These are phyloP conservation scores for Arbacia lixula DNA, from an alignment of 53 echinoderm and acorn worm species.

Conservation along the genomic window DNA sequence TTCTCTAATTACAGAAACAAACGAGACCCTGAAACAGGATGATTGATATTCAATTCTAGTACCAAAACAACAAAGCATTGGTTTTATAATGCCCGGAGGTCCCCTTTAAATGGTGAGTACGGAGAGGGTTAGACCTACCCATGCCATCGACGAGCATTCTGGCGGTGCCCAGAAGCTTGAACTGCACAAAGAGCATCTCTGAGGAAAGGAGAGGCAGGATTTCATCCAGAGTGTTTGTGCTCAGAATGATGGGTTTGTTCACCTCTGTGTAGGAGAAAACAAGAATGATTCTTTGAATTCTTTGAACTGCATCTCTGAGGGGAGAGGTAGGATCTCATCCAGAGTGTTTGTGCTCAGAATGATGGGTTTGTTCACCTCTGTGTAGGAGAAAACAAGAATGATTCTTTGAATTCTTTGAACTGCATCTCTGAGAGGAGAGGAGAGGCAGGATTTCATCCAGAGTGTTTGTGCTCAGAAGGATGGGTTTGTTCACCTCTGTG, in stretches of 20 bases:
- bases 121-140: constrained; percentile 65
- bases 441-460: no score
- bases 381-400: not conserved
- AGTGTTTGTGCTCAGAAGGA: no score
- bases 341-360: constrained; percentile 77
- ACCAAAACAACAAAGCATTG: no score
- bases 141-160: constrained; percentile 94
- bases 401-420: no score
- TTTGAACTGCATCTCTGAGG: constrained; percentile 89
- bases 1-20: no score
- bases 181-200: constrained; percentile 95
- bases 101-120: no score
- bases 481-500: no score
- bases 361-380: constrained; percentile 86
- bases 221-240: constrained; percentile 72
- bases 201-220: constrained; percentile 79
- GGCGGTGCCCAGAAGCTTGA: constrained; percentile 90
- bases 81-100: no score
- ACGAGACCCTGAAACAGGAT: no score
- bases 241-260: constrained; percentile 81
- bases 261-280: constrained; percentile 55
- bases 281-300: constrained; percentile 67
- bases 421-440: no score
- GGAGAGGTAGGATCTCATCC: constrained; percentile 74
- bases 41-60: no score